phyloP scores from a whole-genome alignment of 2,888 invertebrate genomes.

The Ophioninae sp. region DNA sequence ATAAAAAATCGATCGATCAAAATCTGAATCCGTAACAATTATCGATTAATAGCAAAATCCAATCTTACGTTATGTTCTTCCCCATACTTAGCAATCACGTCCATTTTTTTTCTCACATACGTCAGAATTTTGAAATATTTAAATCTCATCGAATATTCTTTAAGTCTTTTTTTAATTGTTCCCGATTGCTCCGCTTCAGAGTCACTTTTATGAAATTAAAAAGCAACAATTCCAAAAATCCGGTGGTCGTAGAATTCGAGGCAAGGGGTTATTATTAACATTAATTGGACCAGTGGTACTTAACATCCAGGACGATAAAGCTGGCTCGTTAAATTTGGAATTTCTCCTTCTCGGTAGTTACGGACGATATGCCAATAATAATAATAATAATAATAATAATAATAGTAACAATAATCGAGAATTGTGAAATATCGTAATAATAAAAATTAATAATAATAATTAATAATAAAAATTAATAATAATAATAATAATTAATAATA shows the following conservation, averaged over 20 bases:
- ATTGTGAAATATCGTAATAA: no score
- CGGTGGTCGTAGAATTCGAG: no score
- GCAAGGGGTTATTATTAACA: not conserved
- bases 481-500: not conserved
- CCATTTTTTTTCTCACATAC: no score
- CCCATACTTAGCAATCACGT: constrained; percentile 39
- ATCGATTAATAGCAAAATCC: constrained; percentile 73
- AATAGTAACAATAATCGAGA: not conserved
- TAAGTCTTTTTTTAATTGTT: no score
- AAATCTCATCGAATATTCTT: no score
- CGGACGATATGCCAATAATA: constrained; percentile 11
- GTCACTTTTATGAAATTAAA: no score
- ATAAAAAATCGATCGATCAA: constrained; percentile 69
- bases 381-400: constrained; percentile 41
- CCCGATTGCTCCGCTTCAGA: no score
- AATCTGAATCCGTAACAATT: constrained; percentile 70
- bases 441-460: no score
- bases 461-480: not conserved
- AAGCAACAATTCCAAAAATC: not conserved
- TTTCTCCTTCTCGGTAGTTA: constrained; percentile 33
- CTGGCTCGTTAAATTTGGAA: constrained; percentile 51
- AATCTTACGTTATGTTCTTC: constrained; percentile 78
- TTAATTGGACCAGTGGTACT: constrained; percentile 35
- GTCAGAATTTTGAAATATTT: no score
- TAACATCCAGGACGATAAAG: constrained; percentile 25